phyloP scores from a whole-genome alignment of 2,888 invertebrate species.

The Heteromyza rotundicornis region DNA sequence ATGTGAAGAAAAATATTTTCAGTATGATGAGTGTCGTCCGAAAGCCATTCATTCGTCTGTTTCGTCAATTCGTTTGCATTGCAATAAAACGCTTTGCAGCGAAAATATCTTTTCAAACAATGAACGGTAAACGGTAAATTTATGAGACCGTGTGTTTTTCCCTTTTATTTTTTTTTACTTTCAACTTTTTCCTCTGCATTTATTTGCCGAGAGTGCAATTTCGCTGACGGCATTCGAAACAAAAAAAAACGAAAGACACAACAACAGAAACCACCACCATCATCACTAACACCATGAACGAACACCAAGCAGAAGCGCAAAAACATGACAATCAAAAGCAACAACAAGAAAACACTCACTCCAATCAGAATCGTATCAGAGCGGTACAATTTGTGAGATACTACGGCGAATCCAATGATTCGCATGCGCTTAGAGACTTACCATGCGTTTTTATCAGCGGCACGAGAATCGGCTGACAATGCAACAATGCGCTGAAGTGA shows the following conservation, averaged over 20 bases:
- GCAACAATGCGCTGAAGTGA: neutral
- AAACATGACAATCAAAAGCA: neutral
- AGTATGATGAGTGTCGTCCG: too few species aligned
- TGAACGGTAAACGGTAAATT: constrained; percentile 11
- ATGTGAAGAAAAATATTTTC: too few species aligned
- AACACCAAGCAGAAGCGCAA: neutral
- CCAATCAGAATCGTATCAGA: neutral
- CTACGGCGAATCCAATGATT: neutral
- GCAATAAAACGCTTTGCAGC: neutral
- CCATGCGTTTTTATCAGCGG: constrained; percentile 12
- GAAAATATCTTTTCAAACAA: neutral
- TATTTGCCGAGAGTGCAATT: constrained; percentile 7
- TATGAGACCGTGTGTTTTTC: constrained; percentile 6
- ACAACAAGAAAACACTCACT: neutral
- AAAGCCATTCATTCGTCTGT: too few species aligned
- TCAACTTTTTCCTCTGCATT: neutral
- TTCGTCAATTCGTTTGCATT: neutral
- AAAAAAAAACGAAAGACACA: too few species aligned
- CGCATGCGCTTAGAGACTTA: constrained; percentile 10
- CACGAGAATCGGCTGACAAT: neutral
- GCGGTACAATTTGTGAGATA: neutral
- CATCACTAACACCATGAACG: neutral
- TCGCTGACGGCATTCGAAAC: neutral
- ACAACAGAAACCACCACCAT: too few species aligned
- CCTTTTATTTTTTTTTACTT: too few species aligned